Evolutionary conservation across 2,113 vertebrate genomes (phyloP).

Genomic region (Cryptomyrus ogoouensis): DNA sequence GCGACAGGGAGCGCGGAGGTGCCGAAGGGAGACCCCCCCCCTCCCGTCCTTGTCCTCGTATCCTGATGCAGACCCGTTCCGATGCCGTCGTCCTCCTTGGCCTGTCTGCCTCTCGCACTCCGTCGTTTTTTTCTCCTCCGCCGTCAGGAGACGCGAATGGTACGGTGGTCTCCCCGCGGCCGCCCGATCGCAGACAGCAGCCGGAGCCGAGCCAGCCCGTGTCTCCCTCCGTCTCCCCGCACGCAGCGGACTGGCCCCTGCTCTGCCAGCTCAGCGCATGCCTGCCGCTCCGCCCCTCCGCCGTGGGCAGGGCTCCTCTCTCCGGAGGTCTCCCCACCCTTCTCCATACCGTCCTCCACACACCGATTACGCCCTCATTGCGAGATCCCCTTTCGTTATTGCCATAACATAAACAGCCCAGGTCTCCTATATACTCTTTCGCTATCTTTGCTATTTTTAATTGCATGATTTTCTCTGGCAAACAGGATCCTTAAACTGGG

Average conservation of each 20-base stretch:
- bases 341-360: neutral
- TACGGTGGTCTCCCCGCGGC: constrained; percentile 51
- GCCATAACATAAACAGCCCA: neutral
- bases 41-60: neutral
- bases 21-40: constrained; percentile 37
- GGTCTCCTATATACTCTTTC: neutral
- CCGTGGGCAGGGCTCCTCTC: constrained; percentile 53
- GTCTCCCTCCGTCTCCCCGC: constrained; percentile 40
- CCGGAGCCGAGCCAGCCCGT: constrained; percentile 65
- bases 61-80: neutral
- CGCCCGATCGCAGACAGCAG: constrained; percentile 58
- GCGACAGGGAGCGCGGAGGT: constrained; percentile 48
- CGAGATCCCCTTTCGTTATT: neutral
- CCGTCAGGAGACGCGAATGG: constrained; percentile 47
- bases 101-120: neutral
- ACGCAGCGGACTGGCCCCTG: constrained; percentile 55
- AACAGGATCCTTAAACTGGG: neutral
- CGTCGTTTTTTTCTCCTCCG: constrained; percentile 23
- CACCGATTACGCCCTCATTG: constrained; percentile 5
- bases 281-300: constrained; percentile 66
- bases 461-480: neutral
- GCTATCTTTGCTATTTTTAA: neutral
- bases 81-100: neutral
- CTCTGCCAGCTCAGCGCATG: constrained; percentile 71
- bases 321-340: constrained; percentile 37